These are phyloP conservation scores for Drosophila simulans DNA, from an alignment of 1,140 invertebrate species.

Conservation along the genomic window DNA sequence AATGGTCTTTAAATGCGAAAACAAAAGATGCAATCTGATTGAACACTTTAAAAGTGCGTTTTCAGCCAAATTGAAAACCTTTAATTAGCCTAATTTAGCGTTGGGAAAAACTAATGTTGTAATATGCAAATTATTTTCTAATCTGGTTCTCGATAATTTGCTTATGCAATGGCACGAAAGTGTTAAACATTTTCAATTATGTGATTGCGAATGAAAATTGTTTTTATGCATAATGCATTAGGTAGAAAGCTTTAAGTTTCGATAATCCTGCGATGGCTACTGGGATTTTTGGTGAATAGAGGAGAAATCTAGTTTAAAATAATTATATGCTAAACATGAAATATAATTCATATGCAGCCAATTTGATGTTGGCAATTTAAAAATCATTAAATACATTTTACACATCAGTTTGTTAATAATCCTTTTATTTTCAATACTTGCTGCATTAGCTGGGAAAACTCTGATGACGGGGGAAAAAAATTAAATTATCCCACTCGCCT, in stretches of 20 bases:
- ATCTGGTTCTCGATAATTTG: slow-evolving; percentile 33
- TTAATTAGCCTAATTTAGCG: slow-evolving; percentile 27
- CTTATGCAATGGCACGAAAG: slow-evolving; percentile 34
- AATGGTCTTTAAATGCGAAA: slow-evolving; percentile 22
- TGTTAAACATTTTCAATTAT: slow-evolving; percentile 46
- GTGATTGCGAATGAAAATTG: slow-evolving; percentile 32
- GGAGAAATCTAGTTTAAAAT: too few relatives aligned
- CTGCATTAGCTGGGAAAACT: slow-evolving; percentile 16
- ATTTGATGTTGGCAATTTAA: neutral
- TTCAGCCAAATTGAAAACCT: neutral
- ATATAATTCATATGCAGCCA: neutral
- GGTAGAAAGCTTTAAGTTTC: neutral
- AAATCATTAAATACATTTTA: neutral
- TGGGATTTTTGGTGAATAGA: neutral
- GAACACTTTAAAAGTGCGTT: slow-evolving; percentile 10
- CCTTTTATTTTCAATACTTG: slow-evolving; percentile 7
- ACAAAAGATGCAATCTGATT: slow-evolving; percentile 12
- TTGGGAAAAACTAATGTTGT: neutral
- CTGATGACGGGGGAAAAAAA: slow-evolving; percentile 9
- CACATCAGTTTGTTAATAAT: neutral
- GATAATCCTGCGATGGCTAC: neutral
- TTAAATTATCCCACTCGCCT: neutral
- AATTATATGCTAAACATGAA: neutral
- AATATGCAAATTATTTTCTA: slow-evolving; percentile 42
- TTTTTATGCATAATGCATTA: slow-evolving; percentile 5